These are phyloP conservation scores for Volucella inflata DNA, from an alignment of 2,888 invertebrate species.

Conservation along the genomic window DNA sequence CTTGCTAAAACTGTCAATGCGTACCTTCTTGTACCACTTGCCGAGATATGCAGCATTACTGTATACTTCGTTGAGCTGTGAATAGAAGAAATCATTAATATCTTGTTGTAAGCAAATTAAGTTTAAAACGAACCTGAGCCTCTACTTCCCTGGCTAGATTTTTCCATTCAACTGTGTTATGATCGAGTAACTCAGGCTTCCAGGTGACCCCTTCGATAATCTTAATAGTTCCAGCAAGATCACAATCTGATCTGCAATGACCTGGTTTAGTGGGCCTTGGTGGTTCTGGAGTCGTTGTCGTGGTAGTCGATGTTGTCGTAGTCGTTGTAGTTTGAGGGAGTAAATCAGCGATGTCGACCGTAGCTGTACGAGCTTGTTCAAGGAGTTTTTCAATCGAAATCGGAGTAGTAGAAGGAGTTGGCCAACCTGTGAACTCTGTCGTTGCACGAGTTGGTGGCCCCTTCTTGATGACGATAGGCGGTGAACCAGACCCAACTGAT, in stretches of 20 bases:
- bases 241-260: constrained; percentile 90
- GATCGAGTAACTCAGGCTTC: constrained; percentile 93
- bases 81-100: neutral
- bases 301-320: constrained; percentile 86
- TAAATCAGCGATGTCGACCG: constrained; percentile 85
- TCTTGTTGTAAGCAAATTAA: too few species aligned
- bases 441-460: constrained; percentile 94
- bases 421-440: constrained; percentile 96
- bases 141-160: constrained; percentile 91
- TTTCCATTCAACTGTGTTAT: constrained; percentile 94
- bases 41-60: constrained; percentile 89
- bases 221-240: constrained; percentile 93
- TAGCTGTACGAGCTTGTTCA: constrained; percentile 87
- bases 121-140: constrained; percentile 86
- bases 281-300: constrained; percentile 89
- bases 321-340: constrained; percentile 82
- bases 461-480: constrained; percentile 89
- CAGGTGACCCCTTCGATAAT: constrained; percentile 92
- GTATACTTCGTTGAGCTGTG: constrained; percentile 92
- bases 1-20: constrained; percentile 94
- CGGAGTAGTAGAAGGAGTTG: constrained; percentile 93
- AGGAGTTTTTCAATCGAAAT: constrained; percentile 92
- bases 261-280: constrained; percentile 90
- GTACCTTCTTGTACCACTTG: constrained; percentile 93
- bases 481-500: constrained; percentile 83